Evolutionary conservation across 2,888 invertebrate genomes (phyloP).

Genomic region (Griposia aprilina): DNA sequence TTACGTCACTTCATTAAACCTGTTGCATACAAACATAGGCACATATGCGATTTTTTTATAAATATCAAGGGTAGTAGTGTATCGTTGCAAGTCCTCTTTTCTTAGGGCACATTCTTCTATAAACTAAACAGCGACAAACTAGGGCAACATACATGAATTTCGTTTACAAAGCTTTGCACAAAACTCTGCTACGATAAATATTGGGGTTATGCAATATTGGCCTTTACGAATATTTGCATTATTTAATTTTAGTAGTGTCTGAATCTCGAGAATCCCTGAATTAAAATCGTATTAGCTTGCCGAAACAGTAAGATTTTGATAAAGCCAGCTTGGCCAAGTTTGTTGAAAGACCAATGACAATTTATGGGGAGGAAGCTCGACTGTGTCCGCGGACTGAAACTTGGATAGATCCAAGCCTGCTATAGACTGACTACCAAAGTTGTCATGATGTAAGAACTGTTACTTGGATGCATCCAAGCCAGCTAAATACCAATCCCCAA

Average conservation of each 20-base stretch:
- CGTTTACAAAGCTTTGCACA: background rate
- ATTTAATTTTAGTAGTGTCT: no score
- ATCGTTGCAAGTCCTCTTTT: background rate
- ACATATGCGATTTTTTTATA: background rate
- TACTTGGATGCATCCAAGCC: no score
- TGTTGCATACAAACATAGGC: slow-evolving; percentile 5
- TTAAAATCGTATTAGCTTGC: background rate
- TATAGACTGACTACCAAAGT: no score
- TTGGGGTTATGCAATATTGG: no score
- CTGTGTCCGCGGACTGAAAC: no score
- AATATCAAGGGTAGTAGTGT: slow-evolving; percentile 5
- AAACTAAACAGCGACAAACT: background rate
- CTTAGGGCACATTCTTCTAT: background rate
- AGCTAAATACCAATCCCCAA: no score
- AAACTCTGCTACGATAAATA: background rate
- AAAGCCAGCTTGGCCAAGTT: no score
- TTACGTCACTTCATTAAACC: slow-evolving; percentile 13
- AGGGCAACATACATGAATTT: background rate
- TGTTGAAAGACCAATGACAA: background rate
- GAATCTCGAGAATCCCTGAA: background rate
- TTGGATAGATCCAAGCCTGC: no score
- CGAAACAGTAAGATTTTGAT: no score
- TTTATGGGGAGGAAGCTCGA: no score
- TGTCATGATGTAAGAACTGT: no score
- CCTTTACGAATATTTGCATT: no score